Evolutionary conservation across 1,140 invertebrate species (phyloP), one percentile per base, ranked within the genome.

Genomic region (Heterodera carotae): DNA sequence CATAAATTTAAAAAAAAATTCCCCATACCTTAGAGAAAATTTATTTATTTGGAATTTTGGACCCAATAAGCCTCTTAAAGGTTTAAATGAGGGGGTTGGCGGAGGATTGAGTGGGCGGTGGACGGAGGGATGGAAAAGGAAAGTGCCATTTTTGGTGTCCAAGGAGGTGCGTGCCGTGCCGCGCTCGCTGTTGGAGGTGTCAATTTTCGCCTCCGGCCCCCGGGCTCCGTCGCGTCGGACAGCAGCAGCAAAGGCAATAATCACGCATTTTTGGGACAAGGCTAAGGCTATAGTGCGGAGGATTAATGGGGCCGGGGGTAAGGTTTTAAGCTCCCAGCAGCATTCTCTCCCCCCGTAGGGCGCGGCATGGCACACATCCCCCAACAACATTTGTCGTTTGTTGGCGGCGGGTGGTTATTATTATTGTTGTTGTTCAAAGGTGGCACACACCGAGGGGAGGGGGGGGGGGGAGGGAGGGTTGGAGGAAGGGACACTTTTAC

Each of bases 171-270:
- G n/a, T n/a, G 39, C 39, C 6, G 39, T 12, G 6, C 39, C 39
- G 48, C 48, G n/a, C n/a, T n/a, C 48, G 48, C 48, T 56, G 48
- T 56, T 56, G 48, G 62, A 66, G 62, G 62, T 66, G 62, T 66
- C 62, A 66, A 66, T 66, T 66, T 66, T 66, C 62, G 62, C 62
- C 27, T 15, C 12, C 62, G 62, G 62, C 60, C 39, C 39, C 39
- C 2, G 39, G 48, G 48, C n/a, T n/a, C n/a, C n/a, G 15, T 4
- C 12, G 48, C 0, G 48, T 6, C 12, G 48, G 48, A 18, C 12
- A 22, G 10, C 48, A 3, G 48, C 48, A 12, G 15, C 12, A 18
- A 53, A 53, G 48, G 10, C 33, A 25, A 34, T 34, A 66, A 66
- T 66, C 62, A 66, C 62, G 25, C 7, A 66, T 53, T 53, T 53